Base-by-base conservation (phyloP, 1,140 invertebrate genomes). In the Steinernema khuongi region DNA sequence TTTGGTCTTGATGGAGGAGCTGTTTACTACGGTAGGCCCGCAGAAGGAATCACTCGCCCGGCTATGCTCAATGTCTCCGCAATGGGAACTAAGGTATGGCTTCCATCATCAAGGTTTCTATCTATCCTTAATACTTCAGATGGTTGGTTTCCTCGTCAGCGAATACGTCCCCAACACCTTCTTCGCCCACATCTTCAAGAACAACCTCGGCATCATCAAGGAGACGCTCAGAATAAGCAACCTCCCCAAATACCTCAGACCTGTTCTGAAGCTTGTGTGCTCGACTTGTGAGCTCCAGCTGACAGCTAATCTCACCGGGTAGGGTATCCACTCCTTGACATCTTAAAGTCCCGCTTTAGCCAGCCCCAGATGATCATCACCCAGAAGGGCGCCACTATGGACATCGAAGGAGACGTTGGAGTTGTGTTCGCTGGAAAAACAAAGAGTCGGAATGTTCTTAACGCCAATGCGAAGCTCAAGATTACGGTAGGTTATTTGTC, bases 161-260 rank as follows among this genome's bases (percentile, higher is more conserved):
- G 76, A 77, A 19, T 77, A 77, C 75, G 71, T 77, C 17, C 76
- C 76, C 17, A 77, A 77, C 36, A 77, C 76, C n/a, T 41, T 77
- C 7, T 77, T 77, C 28, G 36, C 41, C 28, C 76, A 77, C 17
- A 73, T 77, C 43, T 77, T 33, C 44, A 43, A 71, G 50, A 43
- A 77, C 26, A 71, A 77, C 32, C 19, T 77, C 1, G 74, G 74
- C 22, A 76, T 67, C 36, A 70, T 77, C 71, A 66, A 31, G n/a
- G 76, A 77, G 22, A 31, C 22, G 72, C 30, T 75, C 4, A 36
- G 36, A 19, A 74, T 74, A 14, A 1, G 19, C 2, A 29, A 76
- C 69, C 73, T 77, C 1, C 76, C 76, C 19, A 77, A 73, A 31
- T 44, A 68, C 2, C 68, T 77, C 19, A 71, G 68, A 33, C 72